Evolutionary conservation across 2,113 vertebrate genomes (phyloP), one percentile per base, ranked within the genome.

Genomic region (Paraplagusia blochii): DNA sequence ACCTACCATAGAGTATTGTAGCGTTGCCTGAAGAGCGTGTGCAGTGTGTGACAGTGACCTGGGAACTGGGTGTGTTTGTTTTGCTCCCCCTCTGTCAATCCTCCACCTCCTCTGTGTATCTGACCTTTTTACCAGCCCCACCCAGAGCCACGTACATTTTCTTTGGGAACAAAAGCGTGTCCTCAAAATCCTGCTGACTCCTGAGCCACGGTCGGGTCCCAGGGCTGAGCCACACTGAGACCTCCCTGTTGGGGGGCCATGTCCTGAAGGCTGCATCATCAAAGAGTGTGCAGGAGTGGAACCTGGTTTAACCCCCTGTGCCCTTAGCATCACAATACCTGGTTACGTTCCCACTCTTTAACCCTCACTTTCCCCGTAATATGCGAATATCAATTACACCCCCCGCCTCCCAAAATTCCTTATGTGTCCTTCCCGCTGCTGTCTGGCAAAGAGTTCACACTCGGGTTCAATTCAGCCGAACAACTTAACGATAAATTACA

Each of bases 101-200:
- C 60, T 76, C 66, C 72, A 29, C 59, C 44, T 62, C 71, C 44
- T 66, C 75, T 66, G 63, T 81, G 60, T 59, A 58, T 65, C 67
- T 46, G 82, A 82, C 74, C 80, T 76, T 61, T 75, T 56, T 64
- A 60, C 51, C 14, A 8, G 68, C 62, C 72, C 77, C 78, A 55
- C 85, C 82, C 83, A 82, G 77, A 76, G 68, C 69, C 72, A 76
- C 69, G 85, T 88, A 85, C 68, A 87, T 88, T 89, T 91, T 89
- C 85, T 88, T 88, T 83, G 64, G 70, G 75, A 69, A 88, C 84
- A 88, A 90, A 87, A 70, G 77, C 58, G 10, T 4, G 47, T 45
- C 65, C 69, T 53, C 12, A 1, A 65, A 64, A 68, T 77, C 85
- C 77, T 38, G 40, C 72, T 79, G 79, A 61, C 75, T 63, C 61